phyloP scores from a whole-genome alignment of 2,888 invertebrate genomes.

The Cephus sareptanus region DNA sequence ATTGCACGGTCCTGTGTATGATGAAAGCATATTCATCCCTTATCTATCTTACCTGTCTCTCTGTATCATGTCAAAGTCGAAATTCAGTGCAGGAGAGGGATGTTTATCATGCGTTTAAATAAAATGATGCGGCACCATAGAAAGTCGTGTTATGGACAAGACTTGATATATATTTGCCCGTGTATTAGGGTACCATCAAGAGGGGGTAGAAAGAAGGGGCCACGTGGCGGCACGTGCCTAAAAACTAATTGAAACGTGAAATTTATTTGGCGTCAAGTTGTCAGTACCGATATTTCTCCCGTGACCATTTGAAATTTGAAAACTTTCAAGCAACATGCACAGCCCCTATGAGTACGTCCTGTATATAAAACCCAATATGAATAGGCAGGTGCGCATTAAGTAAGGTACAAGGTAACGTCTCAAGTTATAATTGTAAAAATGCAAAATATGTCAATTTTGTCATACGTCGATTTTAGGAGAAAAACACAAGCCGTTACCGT shows the following conservation, averaged over 20 bases:
- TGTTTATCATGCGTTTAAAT: constrained; percentile 7
- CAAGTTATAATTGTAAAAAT: background rate
- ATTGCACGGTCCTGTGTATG: background rate
- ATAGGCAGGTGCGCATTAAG: background rate
- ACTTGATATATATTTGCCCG: constrained; percentile 51
- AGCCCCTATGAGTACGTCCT: background rate
- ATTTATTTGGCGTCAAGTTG: constrained; percentile 60
- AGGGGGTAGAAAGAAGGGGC: constrained; percentile 29
- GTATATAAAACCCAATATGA: background rate
- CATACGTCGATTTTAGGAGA: background rate
- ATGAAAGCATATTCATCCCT: background rate
- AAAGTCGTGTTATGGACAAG: constrained; percentile 39
- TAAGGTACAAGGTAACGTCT: background rate
- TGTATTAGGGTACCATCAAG: constrained; percentile 22
- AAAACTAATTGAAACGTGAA: constrained; percentile 66
- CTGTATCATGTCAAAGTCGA: background rate
- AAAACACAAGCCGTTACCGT: background rate
- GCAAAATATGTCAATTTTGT: background rate
- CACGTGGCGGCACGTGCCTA: constrained; percentile 63
- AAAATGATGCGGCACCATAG: constrained; percentile 10
- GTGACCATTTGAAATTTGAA: background rate
- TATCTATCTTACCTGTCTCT: background rate
- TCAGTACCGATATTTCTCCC: constrained; percentile 47
- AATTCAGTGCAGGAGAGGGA: background rate
- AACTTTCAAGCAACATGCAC: background rate